Percentiles rank a stretch among this genome's conserved stretches.
phyloP scores from a whole-genome alignment of 2,797 vertebrate genomes.

The Pseudocheirus occidentalis region DNA sequence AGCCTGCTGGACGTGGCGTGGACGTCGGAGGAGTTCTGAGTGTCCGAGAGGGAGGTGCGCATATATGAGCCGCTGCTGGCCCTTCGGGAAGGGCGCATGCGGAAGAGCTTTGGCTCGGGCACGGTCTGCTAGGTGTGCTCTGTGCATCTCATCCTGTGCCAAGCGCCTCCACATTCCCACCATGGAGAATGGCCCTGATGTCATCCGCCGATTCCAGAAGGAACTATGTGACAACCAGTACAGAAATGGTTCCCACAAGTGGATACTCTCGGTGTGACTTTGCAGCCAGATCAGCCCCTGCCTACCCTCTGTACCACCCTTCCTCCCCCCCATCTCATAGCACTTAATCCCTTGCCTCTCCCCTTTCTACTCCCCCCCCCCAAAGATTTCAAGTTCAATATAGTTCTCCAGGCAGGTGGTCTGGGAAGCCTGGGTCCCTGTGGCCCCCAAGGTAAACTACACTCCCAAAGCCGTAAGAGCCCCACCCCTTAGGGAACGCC shows the following conservation, averaged over 20 bases:
- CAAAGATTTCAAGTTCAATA: slow-evolving; percentile 75
- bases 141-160: slow-evolving; percentile 89
- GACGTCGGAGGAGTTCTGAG: slow-evolving; percentile 91
- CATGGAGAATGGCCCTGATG: slow-evolving; percentile 91
- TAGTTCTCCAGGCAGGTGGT: neutral
- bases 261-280: slow-evolving; percentile 65
- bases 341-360: no score
- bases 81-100: slow-evolving; percentile 85
- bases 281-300: accelerated
- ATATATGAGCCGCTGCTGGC: slow-evolving; percentile 88
- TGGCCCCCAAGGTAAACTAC: neutral
- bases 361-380: no score
- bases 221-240: slow-evolving; percentile 89
- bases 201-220: slow-evolving; percentile 90
- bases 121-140: slow-evolving; percentile 95
- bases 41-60: slow-evolving; percentile 85
- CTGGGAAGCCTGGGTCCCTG: neutral
- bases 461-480: slow-evolving; percentile 67
- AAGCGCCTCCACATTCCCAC: slow-evolving; percentile 89
- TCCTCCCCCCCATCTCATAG: neutral
- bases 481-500: neutral
- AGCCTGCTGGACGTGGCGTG: slow-evolving; percentile 91
- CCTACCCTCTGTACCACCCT: neutral
- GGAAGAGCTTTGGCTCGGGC: slow-evolving; percentile 92
- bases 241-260: slow-evolving; percentile 57